Evolutionary conservation across 2,797 vertebrate genomes (phyloP).

Genomic region (Amblyopsis hoosieri): DNA sequence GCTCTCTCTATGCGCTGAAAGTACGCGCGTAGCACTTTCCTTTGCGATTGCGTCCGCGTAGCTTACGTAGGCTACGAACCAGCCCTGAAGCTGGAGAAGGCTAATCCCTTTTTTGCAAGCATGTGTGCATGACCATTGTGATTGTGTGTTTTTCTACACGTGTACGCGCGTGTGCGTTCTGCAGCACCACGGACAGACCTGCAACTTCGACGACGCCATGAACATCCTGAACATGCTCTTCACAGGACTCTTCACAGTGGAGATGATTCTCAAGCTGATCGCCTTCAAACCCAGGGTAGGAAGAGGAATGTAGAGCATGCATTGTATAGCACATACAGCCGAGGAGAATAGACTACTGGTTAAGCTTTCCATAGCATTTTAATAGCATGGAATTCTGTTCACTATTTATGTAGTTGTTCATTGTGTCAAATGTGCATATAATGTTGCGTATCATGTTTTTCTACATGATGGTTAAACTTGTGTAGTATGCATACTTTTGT

Average conservation of each 20-base stretch:
- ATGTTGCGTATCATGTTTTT: neutral
- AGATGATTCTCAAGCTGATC: conserved; percentile 98
- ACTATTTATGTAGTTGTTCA: conserved; percentile 1
- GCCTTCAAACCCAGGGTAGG: conserved; percentile 99
- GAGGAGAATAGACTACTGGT: neutral
- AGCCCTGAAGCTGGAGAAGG: too few relatives aligned
- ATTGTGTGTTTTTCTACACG: conserved; percentile 10
- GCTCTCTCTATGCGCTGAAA: too few relatives aligned
- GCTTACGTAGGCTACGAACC: too few relatives aligned
- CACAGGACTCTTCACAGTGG: conserved; percentile 98
- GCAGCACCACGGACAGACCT: conserved; percentile 86
- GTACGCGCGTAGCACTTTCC: too few relatives aligned
- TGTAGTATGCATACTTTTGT: conserved; percentile 22
- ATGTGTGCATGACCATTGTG: neutral
- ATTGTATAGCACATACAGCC: too few relatives aligned
- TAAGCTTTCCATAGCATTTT: neutral
- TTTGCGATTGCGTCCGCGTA: too few relatives aligned
- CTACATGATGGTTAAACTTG: conserved; percentile 26
- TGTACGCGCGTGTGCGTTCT: conserved; percentile 11
- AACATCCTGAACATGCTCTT: conserved; percentile 99
- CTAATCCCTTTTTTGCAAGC: neutral
- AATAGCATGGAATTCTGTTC: neutral
- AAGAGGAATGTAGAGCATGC: neutral
- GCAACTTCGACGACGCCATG: conserved; percentile 95
- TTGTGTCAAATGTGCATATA: neutral